Conservation (phyloP, 2,797 vertebrate genomes). For the Molothrus aeneus region DNA sequence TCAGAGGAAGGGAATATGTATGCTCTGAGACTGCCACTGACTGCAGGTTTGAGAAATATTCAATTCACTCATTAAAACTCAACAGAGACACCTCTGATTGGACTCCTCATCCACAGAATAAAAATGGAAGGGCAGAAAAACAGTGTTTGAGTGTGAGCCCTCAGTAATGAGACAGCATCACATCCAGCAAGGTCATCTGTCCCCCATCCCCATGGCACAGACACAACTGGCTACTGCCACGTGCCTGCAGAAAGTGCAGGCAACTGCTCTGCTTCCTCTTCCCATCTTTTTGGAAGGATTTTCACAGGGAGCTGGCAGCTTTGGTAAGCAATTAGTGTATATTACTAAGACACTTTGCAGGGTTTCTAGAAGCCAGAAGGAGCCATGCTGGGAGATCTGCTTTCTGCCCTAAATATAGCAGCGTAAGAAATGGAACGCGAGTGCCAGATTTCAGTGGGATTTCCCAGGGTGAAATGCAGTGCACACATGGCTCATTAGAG, state of each 20-base stretch:
- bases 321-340: conserved; percentile 31
- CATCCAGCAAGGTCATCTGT: neutral
- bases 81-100: neutral
- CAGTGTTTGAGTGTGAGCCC: neutral
- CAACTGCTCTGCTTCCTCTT: neutral
- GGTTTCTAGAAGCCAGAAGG: conserved; percentile 56
- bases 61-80: neutral
- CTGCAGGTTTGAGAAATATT: neutral
- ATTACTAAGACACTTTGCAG: conserved; percentile 55
- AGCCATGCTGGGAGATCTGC: conserved; percentile 56
- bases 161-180: neutral
- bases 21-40: accelerated
- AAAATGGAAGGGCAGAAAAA: neutral
- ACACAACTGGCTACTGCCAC: neutral
- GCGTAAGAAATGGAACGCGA: conserved; percentile 31
- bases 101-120: neutral
- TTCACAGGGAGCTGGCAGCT: conserved; percentile 30
- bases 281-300: neutral
- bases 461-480: conserved; percentile 58
- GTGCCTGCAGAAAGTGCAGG: neutral
- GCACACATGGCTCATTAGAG: conserved; percentile 58
- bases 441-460: conserved; percentile 67
- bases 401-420: conserved; percentile 62
- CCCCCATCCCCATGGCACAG: neutral
- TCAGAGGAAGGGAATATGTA: neutral